Percentiles rank a stretch among this genome's conserved stretches.
Conservation (phyloP, 2,113 vertebrate genomes). For the Salvelinus alpinus region DNA sequence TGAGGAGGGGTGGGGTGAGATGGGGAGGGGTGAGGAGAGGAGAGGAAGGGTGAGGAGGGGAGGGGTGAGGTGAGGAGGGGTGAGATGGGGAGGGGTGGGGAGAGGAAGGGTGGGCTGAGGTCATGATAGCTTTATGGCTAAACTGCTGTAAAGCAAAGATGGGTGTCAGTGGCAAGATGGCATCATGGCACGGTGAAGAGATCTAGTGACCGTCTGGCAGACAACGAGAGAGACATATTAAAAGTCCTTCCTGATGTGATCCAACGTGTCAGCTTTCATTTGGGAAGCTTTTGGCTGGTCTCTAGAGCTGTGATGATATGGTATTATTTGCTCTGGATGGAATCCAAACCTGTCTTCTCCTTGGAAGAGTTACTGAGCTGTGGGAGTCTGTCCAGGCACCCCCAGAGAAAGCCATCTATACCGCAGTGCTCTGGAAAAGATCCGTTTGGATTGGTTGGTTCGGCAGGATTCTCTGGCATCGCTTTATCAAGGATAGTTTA, state of each 20-base stretch:
- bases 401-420: conserved; percentile 56
- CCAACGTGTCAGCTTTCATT: conserved; percentile 71
- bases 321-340: conserved; percentile 58
- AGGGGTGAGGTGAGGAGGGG: too few relatives aligned
- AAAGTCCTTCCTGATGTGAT: conserved; percentile 20
- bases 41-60: too few relatives aligned
- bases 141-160: conserved; percentile 1
- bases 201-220: conserved; percentile 48
- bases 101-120: neutral
- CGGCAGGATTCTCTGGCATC: conserved; percentile 2
- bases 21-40: too few relatives aligned
- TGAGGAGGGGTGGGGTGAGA: too few relatives aligned
- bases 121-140: neutral
- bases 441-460: conserved; percentile 33
- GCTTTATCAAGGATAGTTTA: conserved; percentile 1
- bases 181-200: conserved; percentile 29
- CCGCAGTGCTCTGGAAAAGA: conserved; percentile 46
- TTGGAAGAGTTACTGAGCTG: conserved; percentile 65
- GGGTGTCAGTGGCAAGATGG: neutral
- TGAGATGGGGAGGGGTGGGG: too few relatives aligned
- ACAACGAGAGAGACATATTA: conserved; percentile 11
- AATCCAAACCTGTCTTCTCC: conserved; percentile 64
- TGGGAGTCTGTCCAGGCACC: conserved; percentile 67
- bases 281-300: conserved; percentile 39
- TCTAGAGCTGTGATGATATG: conserved; percentile 60